Base-by-base conservation (phyloP, 2,888 invertebrate genomes). In the Coleophora deauratella region DNA sequence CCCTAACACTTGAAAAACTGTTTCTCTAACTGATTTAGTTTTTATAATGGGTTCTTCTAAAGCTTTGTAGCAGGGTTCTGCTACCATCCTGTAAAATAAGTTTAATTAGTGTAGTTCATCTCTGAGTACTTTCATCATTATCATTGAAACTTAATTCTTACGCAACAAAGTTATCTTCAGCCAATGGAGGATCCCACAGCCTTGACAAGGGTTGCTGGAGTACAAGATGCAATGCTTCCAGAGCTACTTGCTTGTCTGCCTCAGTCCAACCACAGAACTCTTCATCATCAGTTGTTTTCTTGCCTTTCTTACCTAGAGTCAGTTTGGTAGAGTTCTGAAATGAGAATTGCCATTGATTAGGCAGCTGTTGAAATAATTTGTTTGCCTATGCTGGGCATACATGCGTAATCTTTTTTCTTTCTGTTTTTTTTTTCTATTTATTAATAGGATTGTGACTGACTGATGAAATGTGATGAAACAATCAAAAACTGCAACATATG, bases 81-180 rank as follows among this genome's bases (percentile, higher is more conserved):
- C 89, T 35, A 94, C 82, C 71, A 91, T 79, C 47, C 93, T 93
- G 52, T 55, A 86, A 72, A 47, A 32, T n/a, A 31, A 33, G n/a
- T n/a, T n/a, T n/a, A n/a, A n/a, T n/a, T n/a, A n/a, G n/a, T 21
- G 21, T 21, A 4, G 21, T 6, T 21, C 21, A 4, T 4, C 3
- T 21, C 21, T 21, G 21, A 21, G 21, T 21, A 3, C 21, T 6
- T 21, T 3, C 21, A 3, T 6, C 21, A 21, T 21, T 3, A 21
- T 3, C 3, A 31, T 31, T 9, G 4, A 31, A 31, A 31, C 1
- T 9, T 4, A 31, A 33, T 10, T 81, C 89, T 87, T 79, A 95
- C 94, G 90, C 90, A 34, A 95, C 90, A 87, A 95, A 95, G 54
- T 90, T 90, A 62, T 94, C 93, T 59, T 96, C 95, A 28, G 91